Evolutionary conservation across 2,113 vertebrate genomes (phyloP), one percentile per base, ranked within the genome.

Genomic region (Trematocara macrostoma): DNA sequence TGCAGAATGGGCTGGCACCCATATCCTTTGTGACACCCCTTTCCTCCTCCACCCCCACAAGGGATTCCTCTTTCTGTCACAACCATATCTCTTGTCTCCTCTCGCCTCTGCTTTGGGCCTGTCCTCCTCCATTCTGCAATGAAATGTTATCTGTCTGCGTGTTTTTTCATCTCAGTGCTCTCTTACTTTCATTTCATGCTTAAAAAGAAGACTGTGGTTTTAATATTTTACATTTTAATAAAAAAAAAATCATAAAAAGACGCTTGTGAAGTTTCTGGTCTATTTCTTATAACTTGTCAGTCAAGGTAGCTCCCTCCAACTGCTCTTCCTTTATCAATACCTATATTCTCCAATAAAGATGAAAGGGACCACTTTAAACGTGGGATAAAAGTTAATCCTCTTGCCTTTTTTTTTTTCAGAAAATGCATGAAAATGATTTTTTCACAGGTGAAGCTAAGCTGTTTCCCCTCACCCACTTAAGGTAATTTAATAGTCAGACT

Each of bases 1-100:
- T 34, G 93, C 83, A 69, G n/a, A 64, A 18, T 5, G 20, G 53
- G 59, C 61, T 74, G 11, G 79, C 86, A 86, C 87, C 74, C 87
- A 51, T 89, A 91, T 92, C 86, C 49, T 84, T 83, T 69, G 82
- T 88, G 88, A 90, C 88, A 91, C 79, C 11, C 71, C 57, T 53
- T 20, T 11, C 23, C 74, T 11, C 16, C 74, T 29, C 51, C 35
- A 31, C 52, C 42, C 15, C 42, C 7, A 26, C 52, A 51, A 61
- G 67, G 82, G 55, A 61, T 47, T 20, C 49, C n/a, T 74, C 35
- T 59, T 42, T 38, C 38, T 69, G 51, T 83, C 69, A 78, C 61
- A 42, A 23, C 31, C 49, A 61, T 47, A 76, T 45, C 10, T 79
- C 6, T 59, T 11, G 23, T 79, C 56, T 87, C 78, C 52, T 47